Evolutionary conservation across 2,797 vertebrate species (phyloP), one percentile per base, ranked within the genome.

Genomic region (Nothura maculosa): DNA sequence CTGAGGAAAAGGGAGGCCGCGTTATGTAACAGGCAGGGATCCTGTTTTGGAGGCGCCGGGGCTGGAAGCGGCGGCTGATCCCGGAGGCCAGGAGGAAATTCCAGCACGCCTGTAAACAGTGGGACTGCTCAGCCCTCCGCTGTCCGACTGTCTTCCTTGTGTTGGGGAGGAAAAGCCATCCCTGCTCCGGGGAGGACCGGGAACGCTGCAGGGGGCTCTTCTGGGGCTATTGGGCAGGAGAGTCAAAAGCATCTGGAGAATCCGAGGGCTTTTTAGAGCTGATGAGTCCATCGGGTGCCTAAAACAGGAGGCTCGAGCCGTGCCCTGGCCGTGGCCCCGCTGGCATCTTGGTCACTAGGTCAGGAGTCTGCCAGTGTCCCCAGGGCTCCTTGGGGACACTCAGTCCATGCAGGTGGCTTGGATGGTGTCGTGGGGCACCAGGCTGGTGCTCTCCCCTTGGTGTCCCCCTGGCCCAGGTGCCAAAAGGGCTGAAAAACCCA

Each of bases 21-120:
- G 1, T 97, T 98, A 97, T 98, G 97, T 97, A 98, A 98, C 83
- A 43, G 72, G 91, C 85, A 96, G 70, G 1, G 47, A 93, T 80
- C 97, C 96, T 97, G 97, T 93, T 97, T 97, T 91, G 94, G 97
- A 87, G 75, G 69, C 1, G 7, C 57, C 25, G 40, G 72, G 16
- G 0, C 64, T 62, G 94, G 48, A 32, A 81, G 75, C 8, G 2
- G 82, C 88, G 90, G 62, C 62, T 24, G 36, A 76, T 87, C 69
- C 75, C 9, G 11, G 75, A 89, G 94, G 92, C 27, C 12, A 78
- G 92, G 87, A 94, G 16, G 27, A 9, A 60, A 89, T 94, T 94
- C 84, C 93, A 95, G 83, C 87, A 0, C 2, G 9, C 91, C 94
- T 20, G 81, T 96, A 97, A 97, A 90, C 54, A 1, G 54, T 73